Percentiles rank a stretch among this genome's conserved stretches.
These are phyloP conservation scores for Piaya cayana DNA, from an alignment of 2,113 vertebrate species.

Conservation along the genomic window DNA sequence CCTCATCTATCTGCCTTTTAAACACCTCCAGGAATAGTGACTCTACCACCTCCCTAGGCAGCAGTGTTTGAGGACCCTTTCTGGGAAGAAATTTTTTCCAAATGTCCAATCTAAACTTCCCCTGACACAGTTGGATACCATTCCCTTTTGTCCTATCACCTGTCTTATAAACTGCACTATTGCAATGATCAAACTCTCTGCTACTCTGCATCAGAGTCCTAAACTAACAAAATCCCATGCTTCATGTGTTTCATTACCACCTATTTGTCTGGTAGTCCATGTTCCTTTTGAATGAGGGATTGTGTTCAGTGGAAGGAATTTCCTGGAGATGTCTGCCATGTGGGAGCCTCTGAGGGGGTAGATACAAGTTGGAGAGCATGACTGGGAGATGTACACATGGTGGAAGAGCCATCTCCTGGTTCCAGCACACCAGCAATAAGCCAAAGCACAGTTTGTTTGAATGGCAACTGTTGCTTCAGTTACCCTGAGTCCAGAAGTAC, in stretches of 20 bases:
- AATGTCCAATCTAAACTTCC: too few species aligned
- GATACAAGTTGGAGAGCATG: rapidly evolving
- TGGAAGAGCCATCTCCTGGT: neutral
- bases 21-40: too few species aligned
- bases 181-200: neutral
- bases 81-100: too few species aligned
- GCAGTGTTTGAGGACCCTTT: too few species aligned
- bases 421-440: rapidly evolving
- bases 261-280: neutral
- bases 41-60: too few species aligned
- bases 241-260: neutral
- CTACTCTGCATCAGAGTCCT: neutral
- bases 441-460: rapidly evolving
- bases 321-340: neutral
- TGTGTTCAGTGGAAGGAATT: neutral
- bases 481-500: neutral
- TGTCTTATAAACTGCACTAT: neutral
- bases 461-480: rapidly evolving
- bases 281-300: neutral
- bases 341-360: neutral
- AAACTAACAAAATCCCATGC: neutral
- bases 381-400: rapidly evolving
- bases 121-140: too few species aligned
- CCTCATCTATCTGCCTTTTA: too few species aligned
- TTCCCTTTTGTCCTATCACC: too few species aligned